Base-by-base conservation (phyloP, 2,797 vertebrate species). In the Syndactyla subalaris region DNA sequence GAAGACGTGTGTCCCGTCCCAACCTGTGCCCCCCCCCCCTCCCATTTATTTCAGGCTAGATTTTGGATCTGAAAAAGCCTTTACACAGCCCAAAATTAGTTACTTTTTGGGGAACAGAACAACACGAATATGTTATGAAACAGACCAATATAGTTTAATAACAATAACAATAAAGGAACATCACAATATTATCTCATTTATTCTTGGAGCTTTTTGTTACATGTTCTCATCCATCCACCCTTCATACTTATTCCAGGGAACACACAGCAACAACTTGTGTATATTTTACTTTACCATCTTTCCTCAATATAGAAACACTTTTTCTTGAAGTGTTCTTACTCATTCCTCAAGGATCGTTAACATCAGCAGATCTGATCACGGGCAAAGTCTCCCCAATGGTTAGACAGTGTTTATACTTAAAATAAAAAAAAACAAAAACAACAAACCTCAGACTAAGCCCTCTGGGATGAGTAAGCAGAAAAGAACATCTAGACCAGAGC, bases 401-500 rank as follows among this genome's bases (percentile, higher is more conserved):
- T 78, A 93, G 68, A 70, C 61, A 54, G 23, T 67, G 48, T 88
- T 92, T 88, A 84, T 49, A 49, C 36, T 66, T 68, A 27, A 19
- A 70, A 72, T 23, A 65, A 70, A 58, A 39, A 39, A 39, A 39
- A 39, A 39, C 8, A 36, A 39, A 39, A 39, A 39, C 15, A 39
- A 39, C 13, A 39, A 39, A 15, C 39, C 39, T 39, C 39, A 73
- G 52, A 54, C 54, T 87, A 80, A 91, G 32, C 41, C 27, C 63
- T 88, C 55, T 84, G 48, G 46, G 58, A 90, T 93, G 80, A 94
- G 29, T 91, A 96, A 96, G 79, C 87, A 92, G 91, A 89, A 91
- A 88, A 62, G 29, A 85, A 75, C 24, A 68, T 66, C 62, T 59
- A 89, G 43, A 74, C 11, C 32, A 55, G 36, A 2, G 1, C 55